A percentile compares a stretch with the other conserved stretches of the same genome.
These are phyloP conservation scores for Heliconius sara DNA, from an alignment of 2,888 invertebrate genomes.

Conservation along the genomic window DNA sequence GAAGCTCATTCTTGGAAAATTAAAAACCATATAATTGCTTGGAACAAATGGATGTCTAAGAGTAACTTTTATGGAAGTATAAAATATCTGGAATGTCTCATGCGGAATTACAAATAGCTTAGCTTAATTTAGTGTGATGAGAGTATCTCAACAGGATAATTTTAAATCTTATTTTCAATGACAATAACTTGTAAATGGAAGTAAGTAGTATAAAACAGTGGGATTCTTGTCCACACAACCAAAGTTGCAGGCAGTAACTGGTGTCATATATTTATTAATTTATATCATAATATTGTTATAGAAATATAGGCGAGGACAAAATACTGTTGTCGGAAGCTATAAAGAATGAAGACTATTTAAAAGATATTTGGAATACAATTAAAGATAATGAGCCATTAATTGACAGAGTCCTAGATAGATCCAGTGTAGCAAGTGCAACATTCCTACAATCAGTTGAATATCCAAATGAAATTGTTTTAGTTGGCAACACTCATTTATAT, in stretches of 20 bases:
- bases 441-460: conserved; percentile 84
- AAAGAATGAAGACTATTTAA: conserved; percentile 78
- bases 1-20: too few species aligned
- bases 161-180: not conserved
- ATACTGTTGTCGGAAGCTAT: conserved; percentile 86
- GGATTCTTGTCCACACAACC: not conserved
- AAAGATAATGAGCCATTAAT: conserved; percentile 82
- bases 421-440: conserved; percentile 87
- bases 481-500: conserved; percentile 96
- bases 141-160: not conserved
- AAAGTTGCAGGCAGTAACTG: not conserved
- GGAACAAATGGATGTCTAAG: too few species aligned
- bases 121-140: too few species aligned
- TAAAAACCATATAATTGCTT: too few species aligned
- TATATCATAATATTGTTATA: conserved; percentile 49
- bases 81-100: too few species aligned
- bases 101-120: too few species aligned
- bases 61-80: too few species aligned
- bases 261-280: not conserved
- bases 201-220: not conserved
- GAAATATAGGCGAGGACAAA: conserved; percentile 79
- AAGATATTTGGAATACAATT: conserved; percentile 85
- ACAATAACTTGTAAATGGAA: not conserved
- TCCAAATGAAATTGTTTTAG: conserved; percentile 84
- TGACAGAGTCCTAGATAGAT: conserved; percentile 85